Base-by-base conservation (phyloP, 2,888 invertebrate genomes). In the Digitonthophagus gazella region DNA sequence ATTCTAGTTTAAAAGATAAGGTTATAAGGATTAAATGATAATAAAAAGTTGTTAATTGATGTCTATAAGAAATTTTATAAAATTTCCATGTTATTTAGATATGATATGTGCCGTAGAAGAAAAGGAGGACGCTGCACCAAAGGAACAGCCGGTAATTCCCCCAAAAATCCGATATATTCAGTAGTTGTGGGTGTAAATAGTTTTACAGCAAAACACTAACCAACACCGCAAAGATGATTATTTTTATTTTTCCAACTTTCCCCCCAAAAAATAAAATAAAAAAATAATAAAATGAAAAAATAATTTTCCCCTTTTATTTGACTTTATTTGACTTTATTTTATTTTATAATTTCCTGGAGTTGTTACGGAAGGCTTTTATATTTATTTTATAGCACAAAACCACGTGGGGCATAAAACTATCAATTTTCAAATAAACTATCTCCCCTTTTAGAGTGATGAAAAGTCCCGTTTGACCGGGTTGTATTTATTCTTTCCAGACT, bases 41-140 rank as follows among this genome's bases (percentile, higher is more conserved):
- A n/a, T n/a, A n/a, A n/a, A n/a, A n/a, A n/a, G n/a, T n/a, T n/a
- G n/a, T n/a, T n/a, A n/a, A n/a, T n/a, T n/a, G n/a, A n/a, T n/a
- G n/a, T n/a, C n/a, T n/a, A n/a, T n/a, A n/a, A n/a, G n/a, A n/a
- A n/a, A n/a, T n/a, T n/a, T n/a, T n/a, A 44, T 44, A 4, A 22
- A 44, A 64, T 64, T 65, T 15, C 11, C n/a, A 67, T 69, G 14
- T 74, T 76, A 75, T 80, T 71, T 92, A 96, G 96, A 92, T 95
- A 96, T 87, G 96, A 96, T 91, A 96, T 96, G 96, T 96, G 96
- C 90, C 92, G 96, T 82, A 91, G 95, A 84, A 90, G 95, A 86
- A 95, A 95, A 89, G 96, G 95, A 86, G 96, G 96, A 85, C 92
- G 95, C 87, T 96, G 96, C 89, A 96, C 96, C 83, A 95, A 96